phyloP scores from a whole-genome alignment of 2,888 invertebrate species.

The Lutraria lutraria region DNA sequence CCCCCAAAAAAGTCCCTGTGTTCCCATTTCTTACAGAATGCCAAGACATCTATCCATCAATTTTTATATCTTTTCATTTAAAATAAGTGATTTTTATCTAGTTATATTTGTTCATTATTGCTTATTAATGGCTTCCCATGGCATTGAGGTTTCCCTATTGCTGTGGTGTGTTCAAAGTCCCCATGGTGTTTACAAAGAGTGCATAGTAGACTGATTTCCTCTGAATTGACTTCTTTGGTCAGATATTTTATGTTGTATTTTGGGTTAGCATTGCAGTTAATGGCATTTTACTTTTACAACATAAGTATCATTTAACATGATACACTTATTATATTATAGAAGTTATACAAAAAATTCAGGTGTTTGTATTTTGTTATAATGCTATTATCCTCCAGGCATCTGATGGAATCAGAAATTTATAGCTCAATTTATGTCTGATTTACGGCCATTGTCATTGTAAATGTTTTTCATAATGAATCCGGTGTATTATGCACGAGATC shows the following conservation, averaged over 20 bases:
- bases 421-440: background rate
- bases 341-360: background rate
- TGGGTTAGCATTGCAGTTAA: background rate
- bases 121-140: too few relatives aligned
- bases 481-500: background rate
- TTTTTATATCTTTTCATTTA: too few relatives aligned
- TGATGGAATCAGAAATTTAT: background rate
- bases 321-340: background rate
- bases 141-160: too few relatives aligned
- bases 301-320: background rate
- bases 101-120: too few relatives aligned
- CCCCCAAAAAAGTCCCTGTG: too few relatives aligned
- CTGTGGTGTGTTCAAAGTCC: too few relatives aligned
- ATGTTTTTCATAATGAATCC: background rate
- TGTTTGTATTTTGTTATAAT: background rate
- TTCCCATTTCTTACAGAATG: too few relatives aligned
- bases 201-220: too few relatives aligned
- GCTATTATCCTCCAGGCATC: background rate
- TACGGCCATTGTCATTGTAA: slow-evolving; percentile 6
- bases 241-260: background rate
- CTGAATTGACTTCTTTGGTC: background rate
- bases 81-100: too few relatives aligned
- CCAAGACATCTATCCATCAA: too few relatives aligned
- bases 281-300: background rate
- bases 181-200: too few relatives aligned